Percentiles rank a stretch among this genome's conserved stretches.
phyloP scores from a whole-genome alignment of 2,797 vertebrate species.

The Triplophysa bombifrons region DNA sequence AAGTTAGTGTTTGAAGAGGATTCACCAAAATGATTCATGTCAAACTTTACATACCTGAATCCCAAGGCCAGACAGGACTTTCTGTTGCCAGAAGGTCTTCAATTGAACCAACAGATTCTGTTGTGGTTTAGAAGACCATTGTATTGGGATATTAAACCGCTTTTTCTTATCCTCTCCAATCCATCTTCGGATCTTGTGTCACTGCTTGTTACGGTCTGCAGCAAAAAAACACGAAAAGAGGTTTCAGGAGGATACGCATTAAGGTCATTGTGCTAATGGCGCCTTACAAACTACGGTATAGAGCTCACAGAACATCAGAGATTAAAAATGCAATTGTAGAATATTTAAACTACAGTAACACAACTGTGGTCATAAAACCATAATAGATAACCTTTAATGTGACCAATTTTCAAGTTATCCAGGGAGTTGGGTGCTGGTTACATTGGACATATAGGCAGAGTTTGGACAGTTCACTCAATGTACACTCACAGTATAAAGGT shows the following conservation, averaged over 20 bases:
- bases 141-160: no score
- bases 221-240: background rate
- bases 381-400: conserved; percentile 2
- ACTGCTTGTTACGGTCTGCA: background rate
- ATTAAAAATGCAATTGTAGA: conserved; percentile 1
- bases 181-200: background rate
- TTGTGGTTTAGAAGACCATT: no score
- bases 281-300: background rate
- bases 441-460: conserved; percentile 7
- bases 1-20: background rate
- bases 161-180: no score
- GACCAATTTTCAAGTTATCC: conserved; percentile 2
- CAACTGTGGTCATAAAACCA: background rate
- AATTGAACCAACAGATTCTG: no score
- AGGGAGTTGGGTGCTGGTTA: background rate
- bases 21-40: background rate
- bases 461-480: background rate
- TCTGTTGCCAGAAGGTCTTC: no score
- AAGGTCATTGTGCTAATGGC: background rate
- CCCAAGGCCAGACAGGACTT: background rate
- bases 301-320: background rate
- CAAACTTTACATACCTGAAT: background rate
- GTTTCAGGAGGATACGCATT: background rate
- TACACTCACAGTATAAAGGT: background rate
- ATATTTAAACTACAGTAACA: background rate